A percentile compares a stretch with the other conserved stretches of the same genome.
phyloP scores from a whole-genome alignment of 2,888 invertebrate species.

The Heliconius aoede region DNA sequence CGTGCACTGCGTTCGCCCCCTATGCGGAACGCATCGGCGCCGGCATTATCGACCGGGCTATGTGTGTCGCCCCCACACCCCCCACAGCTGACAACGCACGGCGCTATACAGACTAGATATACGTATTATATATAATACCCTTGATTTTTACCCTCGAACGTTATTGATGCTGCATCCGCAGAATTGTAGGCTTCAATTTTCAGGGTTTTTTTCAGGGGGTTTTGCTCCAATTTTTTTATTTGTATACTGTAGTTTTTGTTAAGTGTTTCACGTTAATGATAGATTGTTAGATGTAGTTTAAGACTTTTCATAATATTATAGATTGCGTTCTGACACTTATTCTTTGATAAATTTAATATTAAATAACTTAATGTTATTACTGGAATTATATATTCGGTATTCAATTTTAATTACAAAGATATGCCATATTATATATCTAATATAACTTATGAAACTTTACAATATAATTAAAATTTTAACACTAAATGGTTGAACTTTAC shows the following conservation, averaged over 20 bases:
- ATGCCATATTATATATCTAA: background rate
- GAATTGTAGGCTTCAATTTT: slow-evolving; percentile 3
- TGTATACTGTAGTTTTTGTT: background rate
- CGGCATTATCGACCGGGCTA: slow-evolving; percentile 78
- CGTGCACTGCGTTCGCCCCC: slow-evolving; percentile 40
- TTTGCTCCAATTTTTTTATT: background rate
- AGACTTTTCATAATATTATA: background rate
- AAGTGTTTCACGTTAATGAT: background rate
- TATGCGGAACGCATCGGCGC: slow-evolving; percentile 71
- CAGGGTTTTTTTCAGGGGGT: background rate
- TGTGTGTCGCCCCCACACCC: slow-evolving; percentile 71
- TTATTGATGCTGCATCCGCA: slow-evolving; percentile 43
- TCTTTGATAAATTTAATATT: background rate
- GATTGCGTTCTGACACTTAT: background rate
- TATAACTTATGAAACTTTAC: background rate
- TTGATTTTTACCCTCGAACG: slow-evolving; percentile 40
- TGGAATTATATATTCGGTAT: too few relatives aligned
- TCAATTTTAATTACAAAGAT: background rate
- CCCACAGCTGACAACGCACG: slow-evolving; percentile 51
- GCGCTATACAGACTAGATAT: slow-evolving; percentile 22
- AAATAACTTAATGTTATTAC: background rate
- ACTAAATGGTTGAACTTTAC: too few relatives aligned
- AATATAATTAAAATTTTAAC: background rate
- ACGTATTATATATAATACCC: slow-evolving; percentile 27
- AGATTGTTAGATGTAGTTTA: background rate